Conservation (phyloP, 2,797 vertebrate genomes). For the Helostoma temminkii region DNA sequence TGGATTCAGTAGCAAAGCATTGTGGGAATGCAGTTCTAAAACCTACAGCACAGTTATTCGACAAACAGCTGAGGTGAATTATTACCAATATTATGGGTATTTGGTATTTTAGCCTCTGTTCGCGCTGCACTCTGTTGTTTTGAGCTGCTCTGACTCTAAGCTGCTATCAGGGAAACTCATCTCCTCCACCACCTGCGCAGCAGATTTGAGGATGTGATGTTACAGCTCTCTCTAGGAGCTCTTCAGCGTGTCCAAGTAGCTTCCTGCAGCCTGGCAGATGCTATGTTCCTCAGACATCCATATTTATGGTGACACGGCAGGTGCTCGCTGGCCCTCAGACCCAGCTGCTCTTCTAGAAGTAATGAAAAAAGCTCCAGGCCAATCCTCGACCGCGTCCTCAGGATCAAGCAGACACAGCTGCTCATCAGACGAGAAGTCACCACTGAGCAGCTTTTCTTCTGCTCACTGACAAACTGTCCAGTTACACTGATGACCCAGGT, state of each 20-base stretch:
- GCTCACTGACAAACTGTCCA: slow-evolving; percentile 5
- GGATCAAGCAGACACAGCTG: too few relatives aligned
- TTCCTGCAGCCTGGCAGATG: background rate
- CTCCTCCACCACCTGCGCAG: background rate
- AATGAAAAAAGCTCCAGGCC: too few relatives aligned
- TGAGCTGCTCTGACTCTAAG: background rate
- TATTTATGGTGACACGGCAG: background rate
- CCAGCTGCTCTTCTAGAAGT: too few relatives aligned
- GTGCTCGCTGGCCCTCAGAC: background rate
- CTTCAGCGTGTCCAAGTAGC: too few relatives aligned
- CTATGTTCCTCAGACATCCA: background rate
- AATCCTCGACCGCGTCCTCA: too few relatives aligned
- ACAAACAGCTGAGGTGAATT: too few relatives aligned
- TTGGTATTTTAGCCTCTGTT: too few relatives aligned
- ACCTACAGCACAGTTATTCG: too few relatives aligned
- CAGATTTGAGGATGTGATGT: background rate
- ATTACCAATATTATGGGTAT: too few relatives aligned
- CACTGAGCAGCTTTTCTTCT: background rate
- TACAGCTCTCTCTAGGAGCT: background rate
- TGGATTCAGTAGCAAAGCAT: too few relatives aligned
- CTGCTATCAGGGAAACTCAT: background rate
- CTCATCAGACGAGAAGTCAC: background rate
- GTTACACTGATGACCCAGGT: background rate
- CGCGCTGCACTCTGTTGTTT: background rate
- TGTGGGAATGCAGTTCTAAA: too few relatives aligned